These are phyloP conservation scores for Puntigrus tetrazona DNA, from an alignment of 2,113 vertebrate species.

Conservation along the genomic window DNA sequence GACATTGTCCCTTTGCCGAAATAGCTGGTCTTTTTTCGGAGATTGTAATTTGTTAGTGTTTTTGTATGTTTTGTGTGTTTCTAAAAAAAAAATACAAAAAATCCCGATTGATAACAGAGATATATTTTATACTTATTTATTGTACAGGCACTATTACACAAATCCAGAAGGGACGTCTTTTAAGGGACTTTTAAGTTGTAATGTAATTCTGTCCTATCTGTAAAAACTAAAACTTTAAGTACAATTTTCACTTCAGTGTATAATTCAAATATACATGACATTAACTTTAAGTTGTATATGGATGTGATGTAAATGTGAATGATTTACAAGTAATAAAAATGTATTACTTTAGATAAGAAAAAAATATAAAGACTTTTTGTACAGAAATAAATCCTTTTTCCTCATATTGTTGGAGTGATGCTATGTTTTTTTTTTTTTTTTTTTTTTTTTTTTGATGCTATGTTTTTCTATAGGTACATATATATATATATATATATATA, in stretches of 20 bases:
- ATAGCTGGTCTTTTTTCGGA: constrained; percentile 95
- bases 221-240: constrained; percentile 59
- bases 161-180: constrained; percentile 64
- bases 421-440: no score
- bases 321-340: constrained; percentile 64
- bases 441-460: no score
- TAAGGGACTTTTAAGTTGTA: constrained; percentile 65
- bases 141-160: constrained; percentile 80
- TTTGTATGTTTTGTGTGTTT: constrained; percentile 82
- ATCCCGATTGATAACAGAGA: constrained; percentile 81
- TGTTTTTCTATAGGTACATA: neutral
- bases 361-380: constrained; percentile 65
- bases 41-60: constrained; percentile 76
- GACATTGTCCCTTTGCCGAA: constrained; percentile 76
- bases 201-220: constrained; percentile 67
- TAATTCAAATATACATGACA: constrained; percentile 56
- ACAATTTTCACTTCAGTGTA: constrained; percentile 55
- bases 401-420: constrained; percentile 21
- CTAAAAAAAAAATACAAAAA: constrained; percentile 68
- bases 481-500: no score
- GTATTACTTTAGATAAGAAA: constrained; percentile 60
- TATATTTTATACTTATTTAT: constrained; percentile 99
- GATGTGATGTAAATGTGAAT: constrained; percentile 70
- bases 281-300: constrained; percentile 64
- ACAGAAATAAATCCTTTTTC: constrained; percentile 72